A percentile compares a stretch with the other conserved stretches of the same genome.
Conservation (phyloP, 2,888 invertebrate genomes). For the Drosophila picticornis region DNA sequence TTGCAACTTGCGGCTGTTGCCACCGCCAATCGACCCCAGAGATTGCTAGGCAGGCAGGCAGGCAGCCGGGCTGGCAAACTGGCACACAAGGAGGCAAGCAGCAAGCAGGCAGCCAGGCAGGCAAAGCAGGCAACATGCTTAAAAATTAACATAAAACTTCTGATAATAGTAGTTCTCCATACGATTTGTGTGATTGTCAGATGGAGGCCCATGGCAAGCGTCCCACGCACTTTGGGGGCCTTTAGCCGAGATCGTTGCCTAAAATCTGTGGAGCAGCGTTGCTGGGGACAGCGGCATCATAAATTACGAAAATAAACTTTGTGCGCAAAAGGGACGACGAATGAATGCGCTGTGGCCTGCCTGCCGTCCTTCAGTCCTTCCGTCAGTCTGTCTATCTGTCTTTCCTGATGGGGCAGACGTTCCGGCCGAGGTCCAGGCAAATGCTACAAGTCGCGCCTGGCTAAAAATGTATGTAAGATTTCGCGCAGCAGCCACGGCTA, state of each 20-base stretch:
- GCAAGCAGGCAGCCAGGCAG: slow-evolving; percentile 40
- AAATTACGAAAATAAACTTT: slow-evolving; percentile 81
- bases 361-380: not conserved
- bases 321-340: slow-evolving; percentile 57
- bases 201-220: slow-evolving; percentile 31
- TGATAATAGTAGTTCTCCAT: slow-evolving; percentile 77
- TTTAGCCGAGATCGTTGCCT: slow-evolving; percentile 31
- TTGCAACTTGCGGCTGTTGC: slow-evolving; percentile 68
- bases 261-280: slow-evolving; percentile 53
- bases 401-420: slow-evolving; percentile 11
- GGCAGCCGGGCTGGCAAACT: slow-evolving; percentile 17
- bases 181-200: slow-evolving; percentile 68
- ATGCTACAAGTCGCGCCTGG: slow-evolving; percentile 47
- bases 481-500: slow-evolving; percentile 24
- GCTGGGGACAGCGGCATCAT: slow-evolving; percentile 73
- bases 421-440: slow-evolving; percentile 20
- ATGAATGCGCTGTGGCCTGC: slow-evolving; percentile 24
- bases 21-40: slow-evolving; percentile 47
- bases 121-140: slow-evolving; percentile 65
- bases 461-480: slow-evolving; percentile 56
- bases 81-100: slow-evolving; percentile 28
- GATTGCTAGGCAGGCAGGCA: slow-evolving; percentile 47
- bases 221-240: slow-evolving; percentile 46
- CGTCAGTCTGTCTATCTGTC: slow-evolving; percentile 7
- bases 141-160: slow-evolving; percentile 83